These are phyloP conservation scores for Tiliacea aurago DNA, from an alignment of 2,888 invertebrate species.

Conservation along the genomic window DNA sequence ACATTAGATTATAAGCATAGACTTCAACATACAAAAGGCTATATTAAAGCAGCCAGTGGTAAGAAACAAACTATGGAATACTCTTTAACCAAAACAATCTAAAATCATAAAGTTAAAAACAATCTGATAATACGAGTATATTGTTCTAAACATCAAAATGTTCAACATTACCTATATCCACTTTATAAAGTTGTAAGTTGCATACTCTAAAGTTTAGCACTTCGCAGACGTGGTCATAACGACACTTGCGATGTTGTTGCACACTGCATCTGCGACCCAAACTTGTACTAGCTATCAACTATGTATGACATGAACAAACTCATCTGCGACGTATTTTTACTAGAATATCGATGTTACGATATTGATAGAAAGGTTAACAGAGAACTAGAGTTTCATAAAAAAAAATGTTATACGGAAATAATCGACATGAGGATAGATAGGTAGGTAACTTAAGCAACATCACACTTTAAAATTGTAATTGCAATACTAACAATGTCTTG, in stretches of 20 bases:
- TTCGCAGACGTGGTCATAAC: constrained; percentile 25
- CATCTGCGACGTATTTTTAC: not conserved
- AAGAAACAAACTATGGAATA: not conserved
- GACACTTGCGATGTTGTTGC: constrained; percentile 23
- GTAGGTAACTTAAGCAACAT: not conserved
- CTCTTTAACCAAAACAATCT: not conserved
- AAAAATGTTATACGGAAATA: not conserved
- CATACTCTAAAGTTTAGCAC: constrained; percentile 22
- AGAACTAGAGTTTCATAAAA: not conserved
- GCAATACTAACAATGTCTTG: too few relatives aligned
- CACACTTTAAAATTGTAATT: not conserved
- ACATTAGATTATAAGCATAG: not conserved
- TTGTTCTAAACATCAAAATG: not conserved
- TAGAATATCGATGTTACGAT: not conserved
- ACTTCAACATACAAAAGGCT: not conserved
- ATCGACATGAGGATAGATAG: not conserved
- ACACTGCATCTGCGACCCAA: constrained; percentile 25
- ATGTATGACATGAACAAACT: constrained; percentile 14
- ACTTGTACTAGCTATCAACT: constrained; percentile 12
- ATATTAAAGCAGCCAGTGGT: not conserved
- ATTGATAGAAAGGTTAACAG: not conserved
- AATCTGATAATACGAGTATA: too few relatives aligned
- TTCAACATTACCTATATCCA: not conserved
- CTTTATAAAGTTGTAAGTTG: constrained; percentile 1
- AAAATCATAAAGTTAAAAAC: not conserved